Base-by-base conservation (phyloP, 2,113 vertebrate genomes). In the Machaerirhynchus nigripectus region DNA sequence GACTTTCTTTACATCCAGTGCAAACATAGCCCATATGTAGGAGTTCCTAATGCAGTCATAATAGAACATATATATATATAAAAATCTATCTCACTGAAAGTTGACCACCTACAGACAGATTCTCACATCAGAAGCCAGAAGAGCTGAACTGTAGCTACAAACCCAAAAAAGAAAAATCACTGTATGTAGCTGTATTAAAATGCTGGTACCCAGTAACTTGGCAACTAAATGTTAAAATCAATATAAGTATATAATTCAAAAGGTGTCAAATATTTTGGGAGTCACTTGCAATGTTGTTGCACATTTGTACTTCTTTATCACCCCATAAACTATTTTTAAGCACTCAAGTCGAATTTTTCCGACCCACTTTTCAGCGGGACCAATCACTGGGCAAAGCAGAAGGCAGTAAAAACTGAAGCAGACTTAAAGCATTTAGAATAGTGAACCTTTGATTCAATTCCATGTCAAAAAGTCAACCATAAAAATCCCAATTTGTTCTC, bases 91-190 rank as follows among this genome's bases (percentile, higher is more conserved):
- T 68, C 75, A 49, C 92, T 79, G 87, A 90, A 94, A 67, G 74
- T 33, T 94, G 95, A 89, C 93, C 93, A 97, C 96, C 95, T 93
- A 95, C 95, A 90, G 89, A 91, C 69, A 95, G 71, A 94, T 94
- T 95, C 92, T 89, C 90, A 93, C 86, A 89, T 81, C 79, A 95
- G 94, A 96, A 94, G 64, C 88, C 80, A 89, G 91, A 94, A 96
- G 82, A 90, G 60, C 90, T 81, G 79, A 89, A 81, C 40, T 82
- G 60, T 81, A 84, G 94, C 86, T 94, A 87, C 65, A 81, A 89
- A 84, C n/a, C 37, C 74, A n/a, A 90, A 95, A 87, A 87, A 88
- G 69, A 65, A 95, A 94, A 93, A 89, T 92, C 76, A 31, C 83
- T 65, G 47, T 68, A 64, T 75, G 60, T 81, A 93, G 60, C 92